Percentiles rank a stretch among this genome's conserved stretches.
These are phyloP conservation scores for Cyaniris semiargus DNA, from an alignment of 2,888 invertebrate species.

Conservation along the genomic window DNA sequence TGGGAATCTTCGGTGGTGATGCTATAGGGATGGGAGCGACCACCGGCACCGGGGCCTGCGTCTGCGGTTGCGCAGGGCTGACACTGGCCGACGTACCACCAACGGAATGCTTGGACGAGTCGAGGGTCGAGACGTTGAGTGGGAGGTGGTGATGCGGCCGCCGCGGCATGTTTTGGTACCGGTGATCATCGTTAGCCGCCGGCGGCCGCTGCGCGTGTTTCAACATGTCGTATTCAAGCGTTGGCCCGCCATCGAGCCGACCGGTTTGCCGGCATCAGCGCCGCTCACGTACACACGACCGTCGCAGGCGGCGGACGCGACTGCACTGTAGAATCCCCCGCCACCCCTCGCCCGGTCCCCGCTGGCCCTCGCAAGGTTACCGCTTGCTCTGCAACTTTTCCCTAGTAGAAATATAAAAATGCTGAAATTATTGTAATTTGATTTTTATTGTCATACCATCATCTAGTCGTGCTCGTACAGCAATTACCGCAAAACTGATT, in stretches of 20 bases:
- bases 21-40: constrained; percentile 59
- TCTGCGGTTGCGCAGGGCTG: constrained; percentile 73
- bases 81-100: constrained; percentile 80
- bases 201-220: constrained; percentile 85
- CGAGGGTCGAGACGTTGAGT: constrained; percentile 84
- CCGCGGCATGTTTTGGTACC: constrained; percentile 80
- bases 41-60: constrained; percentile 53
- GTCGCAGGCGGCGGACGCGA: constrained; percentile 56
- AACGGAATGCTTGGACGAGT: constrained; percentile 83
- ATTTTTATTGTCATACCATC: constrained; percentile 6
- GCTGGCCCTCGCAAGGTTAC: constrained; percentile 28
- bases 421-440: constrained; percentile 21
- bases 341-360: constrained; percentile 32
- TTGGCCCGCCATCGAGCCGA: constrained; percentile 70
- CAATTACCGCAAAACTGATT: not conserved
- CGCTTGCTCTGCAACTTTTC: constrained; percentile 28
- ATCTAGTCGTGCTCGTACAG: not conserved
- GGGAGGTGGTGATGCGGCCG: constrained; percentile 83
- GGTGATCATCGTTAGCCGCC: constrained; percentile 77
- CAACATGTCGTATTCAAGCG: constrained; percentile 82
- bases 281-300: constrained; percentile 55
- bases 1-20: constrained; percentile 72
- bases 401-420: constrained; percentile 29
- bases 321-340: constrained; percentile 49
- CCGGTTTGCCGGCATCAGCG: constrained; percentile 67